phyloP scores from a whole-genome alignment of 2,888 invertebrate species.

The Scaptodrosophila latifasciaeformis region DNA sequence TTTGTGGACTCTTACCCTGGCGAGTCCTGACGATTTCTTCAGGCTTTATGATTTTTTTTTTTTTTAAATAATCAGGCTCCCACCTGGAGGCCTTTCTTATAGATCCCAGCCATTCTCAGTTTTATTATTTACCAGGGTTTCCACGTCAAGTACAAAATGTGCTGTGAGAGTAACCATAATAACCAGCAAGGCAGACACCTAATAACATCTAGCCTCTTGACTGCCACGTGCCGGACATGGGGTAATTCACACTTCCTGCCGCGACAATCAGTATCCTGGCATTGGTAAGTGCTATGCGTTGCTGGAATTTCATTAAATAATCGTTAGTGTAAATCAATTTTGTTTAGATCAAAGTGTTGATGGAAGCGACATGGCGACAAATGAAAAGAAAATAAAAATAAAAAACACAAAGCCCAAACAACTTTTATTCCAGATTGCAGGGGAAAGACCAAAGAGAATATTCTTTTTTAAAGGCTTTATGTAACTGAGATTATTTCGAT shows the following conservation, averaged over 20 bases:
- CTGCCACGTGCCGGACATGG: constrained; percentile 54
- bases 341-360: constrained; percentile 61
- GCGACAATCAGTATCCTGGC: constrained; percentile 27
- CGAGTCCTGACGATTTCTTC: no score
- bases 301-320: constrained; percentile 66
- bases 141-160: background rate
- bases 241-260: constrained; percentile 61
- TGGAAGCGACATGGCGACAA: constrained; percentile 56
- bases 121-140: no score
- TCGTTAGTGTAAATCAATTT: constrained; percentile 64
- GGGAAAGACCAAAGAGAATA: no score
- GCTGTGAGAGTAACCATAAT: constrained; percentile 30
- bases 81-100: no score
- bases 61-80: no score
- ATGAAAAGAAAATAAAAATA: constrained; percentile 54
- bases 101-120: no score
- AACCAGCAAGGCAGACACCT: constrained; percentile 30
- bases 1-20: no score
- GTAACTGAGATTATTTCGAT: no score
- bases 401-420: background rate
- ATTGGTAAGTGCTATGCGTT: constrained; percentile 11
- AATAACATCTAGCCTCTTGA: constrained; percentile 43
- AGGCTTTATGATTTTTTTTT: no score
- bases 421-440: no score
- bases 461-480: no score